Evolutionary conservation across 1,140 invertebrate genomes (phyloP), one percentile per base, ranked within the genome.

Genomic region (Saccostrea echinata): DNA sequence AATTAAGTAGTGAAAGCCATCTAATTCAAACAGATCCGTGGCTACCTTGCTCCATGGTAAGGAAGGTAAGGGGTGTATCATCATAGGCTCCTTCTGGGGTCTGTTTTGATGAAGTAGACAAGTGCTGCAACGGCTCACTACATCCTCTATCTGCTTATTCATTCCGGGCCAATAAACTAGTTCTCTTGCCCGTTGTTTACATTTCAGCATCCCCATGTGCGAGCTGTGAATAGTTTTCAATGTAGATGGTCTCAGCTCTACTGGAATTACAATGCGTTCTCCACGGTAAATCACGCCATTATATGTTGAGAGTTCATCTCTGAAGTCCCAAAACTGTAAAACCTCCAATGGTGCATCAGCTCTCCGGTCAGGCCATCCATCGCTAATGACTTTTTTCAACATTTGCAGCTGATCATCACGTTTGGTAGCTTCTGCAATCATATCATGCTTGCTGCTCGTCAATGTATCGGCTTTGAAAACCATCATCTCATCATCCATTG

Each of bases 151-250:
- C 64, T 96, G 92, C 68, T 94, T 93, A 52, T 91, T 91, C 90
- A 96, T 95, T 24, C 91, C 90, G 43, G 94, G 95, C 94, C 95
- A 95, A 90, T 91, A 95, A 80, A 96, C 90, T 52, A 91, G 83
- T 86, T 95, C 91, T 89, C 93, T 90, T 24, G 95, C 94, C 86
- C 91, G 87, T 57, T 90, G 88, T 88, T 93, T 93, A 84, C 91
- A 93, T 90, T 95, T 95, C 64, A 94, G 92, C 84, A 94, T 91
- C n/a, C 11, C 95, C 95, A 80, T 43, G 91, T 96, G 95, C 27
- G 92, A 90, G 87, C 93, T 92, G 92, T 95, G 95, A 80, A 95
- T 89, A 76, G 88, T 88, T n/a, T 92, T 84, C 68, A 95, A 91
- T 51, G 95, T 94, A 76, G 91, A 84, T 85, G 90, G 86, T 87